phyloP scores from a whole-genome alignment of 2,113 vertebrate genomes.

The Phrynosoma blainvillii region DNA sequence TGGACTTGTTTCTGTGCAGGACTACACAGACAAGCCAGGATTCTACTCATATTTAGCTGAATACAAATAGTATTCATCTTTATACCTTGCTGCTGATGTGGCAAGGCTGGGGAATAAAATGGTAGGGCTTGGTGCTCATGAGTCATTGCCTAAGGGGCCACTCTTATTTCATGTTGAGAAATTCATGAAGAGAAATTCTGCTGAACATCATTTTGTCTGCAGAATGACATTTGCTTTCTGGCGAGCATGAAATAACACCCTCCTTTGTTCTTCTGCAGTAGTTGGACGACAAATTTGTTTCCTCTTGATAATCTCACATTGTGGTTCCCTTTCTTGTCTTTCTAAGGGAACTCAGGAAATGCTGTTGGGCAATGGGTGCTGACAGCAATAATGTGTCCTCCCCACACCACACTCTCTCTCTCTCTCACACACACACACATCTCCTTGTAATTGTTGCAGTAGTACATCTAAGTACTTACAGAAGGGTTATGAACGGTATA shows the following conservation, averaged over 20 bases:
- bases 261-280: neutral
- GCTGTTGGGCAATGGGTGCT: neutral
- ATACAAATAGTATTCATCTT: too few relatives aligned
- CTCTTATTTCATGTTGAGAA: neutral
- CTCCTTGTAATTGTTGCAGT: neutral
- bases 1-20: neutral
- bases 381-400: neutral
- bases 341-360: neutral
- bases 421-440: neutral
- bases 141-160: too few relatives aligned
- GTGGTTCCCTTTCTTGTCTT: slow-evolving; percentile 1
- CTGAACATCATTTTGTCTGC: neutral
- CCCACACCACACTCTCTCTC: too few relatives aligned
- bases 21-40: neutral
- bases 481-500: neutral
- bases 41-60: too few relatives aligned
- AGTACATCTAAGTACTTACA: neutral
- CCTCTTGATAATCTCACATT: neutral
- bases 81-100: too few relatives aligned
- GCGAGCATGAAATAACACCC: neutral
- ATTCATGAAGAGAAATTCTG: neutral
- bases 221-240: neutral
- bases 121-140: too few relatives aligned
- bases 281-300: slow-evolving; percentile 9
- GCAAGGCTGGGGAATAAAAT: too few relatives aligned